Evolutionary conservation across 2,113 vertebrate genomes (phyloP).

Genomic region (Marmota flaviventris): DNA sequence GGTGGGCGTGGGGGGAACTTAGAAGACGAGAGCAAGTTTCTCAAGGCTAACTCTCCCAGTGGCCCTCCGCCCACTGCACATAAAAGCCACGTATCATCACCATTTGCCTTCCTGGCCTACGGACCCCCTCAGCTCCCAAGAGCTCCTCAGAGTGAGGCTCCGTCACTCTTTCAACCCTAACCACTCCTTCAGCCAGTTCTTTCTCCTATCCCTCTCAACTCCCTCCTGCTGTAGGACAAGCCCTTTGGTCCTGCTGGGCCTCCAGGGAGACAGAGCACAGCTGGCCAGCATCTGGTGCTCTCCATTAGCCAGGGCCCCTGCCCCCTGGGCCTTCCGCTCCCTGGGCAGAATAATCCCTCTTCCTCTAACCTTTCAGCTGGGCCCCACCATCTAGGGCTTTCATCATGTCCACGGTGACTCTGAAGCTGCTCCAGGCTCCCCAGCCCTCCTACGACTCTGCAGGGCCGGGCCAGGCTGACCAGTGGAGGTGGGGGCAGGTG

Average conservation of each 20-base stretch:
- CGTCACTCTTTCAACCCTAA: background rate
- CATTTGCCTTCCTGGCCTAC: background rate
- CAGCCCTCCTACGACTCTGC: slow-evolving; percentile 71
- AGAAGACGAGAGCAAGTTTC: background rate
- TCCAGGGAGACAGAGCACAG: slow-evolving; percentile 78
- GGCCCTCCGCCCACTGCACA: background rate
- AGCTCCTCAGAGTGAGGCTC: background rate
- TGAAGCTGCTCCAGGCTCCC: slow-evolving; percentile 68
- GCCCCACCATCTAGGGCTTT: slow-evolving; percentile 59
- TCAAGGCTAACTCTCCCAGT: background rate
- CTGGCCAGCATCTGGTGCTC: slow-evolving; percentile 83
- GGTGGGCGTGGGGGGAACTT: rapidly evolving
- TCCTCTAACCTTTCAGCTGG: slow-evolving; percentile 83
- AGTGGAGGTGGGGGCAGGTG: background rate
- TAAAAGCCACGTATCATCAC: too few relatives aligned
- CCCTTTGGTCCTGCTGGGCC: slow-evolving; percentile 62
- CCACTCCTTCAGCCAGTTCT: slow-evolving; percentile 50
- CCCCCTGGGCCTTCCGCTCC: slow-evolving; percentile 82
- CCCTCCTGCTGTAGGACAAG: slow-evolving; percentile 66
- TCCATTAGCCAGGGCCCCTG: slow-evolving; percentile 79
- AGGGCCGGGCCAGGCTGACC: slow-evolving; percentile 37
- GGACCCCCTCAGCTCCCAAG: background rate
- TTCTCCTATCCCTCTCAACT: slow-evolving; percentile 66
- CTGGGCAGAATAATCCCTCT: slow-evolving; percentile 79
- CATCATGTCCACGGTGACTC: slow-evolving; percentile 71